phyloP scores from a whole-genome alignment of 2,888 invertebrate species.

The Entomobrya multifasciata region DNA sequence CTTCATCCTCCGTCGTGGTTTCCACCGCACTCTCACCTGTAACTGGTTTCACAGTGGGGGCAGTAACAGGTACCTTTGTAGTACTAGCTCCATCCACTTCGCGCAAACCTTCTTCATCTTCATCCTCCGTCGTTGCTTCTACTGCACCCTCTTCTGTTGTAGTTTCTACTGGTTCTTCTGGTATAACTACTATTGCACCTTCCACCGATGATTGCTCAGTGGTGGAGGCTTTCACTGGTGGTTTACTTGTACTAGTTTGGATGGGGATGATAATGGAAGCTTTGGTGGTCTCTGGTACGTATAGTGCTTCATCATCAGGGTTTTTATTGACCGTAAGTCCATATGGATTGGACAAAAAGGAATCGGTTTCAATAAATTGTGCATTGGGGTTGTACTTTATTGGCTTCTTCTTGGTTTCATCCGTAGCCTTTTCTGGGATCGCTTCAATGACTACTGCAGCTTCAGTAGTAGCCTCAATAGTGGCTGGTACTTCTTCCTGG shows the following conservation, averaged over 20 bases:
- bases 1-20: conserved; percentile 12
- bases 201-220: background rate
- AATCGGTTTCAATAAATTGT: background rate
- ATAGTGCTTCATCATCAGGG: conserved; percentile 37
- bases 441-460: too few relatives aligned
- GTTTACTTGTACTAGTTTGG: background rate
- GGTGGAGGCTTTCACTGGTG: background rate
- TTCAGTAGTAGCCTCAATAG: too few relatives aligned
- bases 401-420: background rate
- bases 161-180: background rate
- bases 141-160: conserved; percentile 22
- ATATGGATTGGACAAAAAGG: conserved; percentile 1
- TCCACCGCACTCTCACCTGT: background rate
- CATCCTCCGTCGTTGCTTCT: conserved; percentile 4
- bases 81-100: background rate
- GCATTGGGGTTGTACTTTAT: background rate
- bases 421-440: too few relatives aligned
- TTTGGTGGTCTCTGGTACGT: background rate
- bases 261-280: conserved; percentile 47
- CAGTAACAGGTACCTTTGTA: background rate
- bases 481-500: too few relatives aligned
- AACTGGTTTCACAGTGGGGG: background rate
- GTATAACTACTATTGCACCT: too few relatives aligned
- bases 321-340: background rate
- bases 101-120: background rate